phyloP scores from a whole-genome alignment of 2,888 invertebrate species.

The Thereva unica region DNA sequence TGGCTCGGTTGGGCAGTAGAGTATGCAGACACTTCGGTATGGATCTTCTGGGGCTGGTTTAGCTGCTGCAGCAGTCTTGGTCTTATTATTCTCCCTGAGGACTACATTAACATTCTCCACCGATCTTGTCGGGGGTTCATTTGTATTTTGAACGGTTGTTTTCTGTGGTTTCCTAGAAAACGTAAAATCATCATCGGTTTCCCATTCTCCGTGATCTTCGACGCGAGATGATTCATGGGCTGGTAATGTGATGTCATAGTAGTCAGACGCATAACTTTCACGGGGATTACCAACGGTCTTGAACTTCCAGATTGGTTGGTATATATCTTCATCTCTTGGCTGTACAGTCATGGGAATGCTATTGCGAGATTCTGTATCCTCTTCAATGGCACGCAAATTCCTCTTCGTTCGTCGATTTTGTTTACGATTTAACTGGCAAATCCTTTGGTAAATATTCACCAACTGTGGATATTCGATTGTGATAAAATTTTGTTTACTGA shows the following conservation, averaged over 20 bases:
- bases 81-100: too few relatives aligned
- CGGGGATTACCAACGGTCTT: constrained; percentile 52
- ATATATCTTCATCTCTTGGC: constrained; percentile 53
- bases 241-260: constrained; percentile 27
- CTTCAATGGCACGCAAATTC: background rate
- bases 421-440: background rate
- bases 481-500: constrained; percentile 20
- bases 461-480: constrained; percentile 11
- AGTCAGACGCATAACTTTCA: constrained; percentile 46
- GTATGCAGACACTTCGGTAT: constrained; percentile 53
- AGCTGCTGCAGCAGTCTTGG: too few relatives aligned
- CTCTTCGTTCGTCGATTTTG: background rate
- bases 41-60: constrained; percentile 43
- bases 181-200: constrained; percentile 57
- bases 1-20: constrained; percentile 52
- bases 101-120: constrained; percentile 33
- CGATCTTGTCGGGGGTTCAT: constrained; percentile 16
- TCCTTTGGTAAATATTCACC: constrained; percentile 6
- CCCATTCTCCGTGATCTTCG: constrained; percentile 57
- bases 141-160: constrained; percentile 36
- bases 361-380: background rate
- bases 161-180: constrained; percentile 47
- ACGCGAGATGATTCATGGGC: constrained; percentile 43
- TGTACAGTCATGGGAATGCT: constrained; percentile 21
- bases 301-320: constrained; percentile 58